Base-by-base conservation (phyloP, 2,888 invertebrate genomes). In the Monoplex corrugatus region DNA sequence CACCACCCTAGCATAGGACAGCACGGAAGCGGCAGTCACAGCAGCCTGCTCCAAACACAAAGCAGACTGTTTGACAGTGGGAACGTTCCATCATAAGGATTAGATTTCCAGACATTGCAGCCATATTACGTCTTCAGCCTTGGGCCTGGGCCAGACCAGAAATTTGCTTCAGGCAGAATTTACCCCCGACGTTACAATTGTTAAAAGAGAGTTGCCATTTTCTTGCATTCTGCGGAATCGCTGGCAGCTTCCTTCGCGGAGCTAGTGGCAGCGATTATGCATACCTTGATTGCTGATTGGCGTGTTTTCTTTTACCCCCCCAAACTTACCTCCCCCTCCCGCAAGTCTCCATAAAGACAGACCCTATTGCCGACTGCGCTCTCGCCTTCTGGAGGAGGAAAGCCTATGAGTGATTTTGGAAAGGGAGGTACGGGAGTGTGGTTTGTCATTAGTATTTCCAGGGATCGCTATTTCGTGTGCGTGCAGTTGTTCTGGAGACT, bases 171-270 rank as follows among this genome's bases (percentile, higher is more conserved):
- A 43, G 43, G 82, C 32, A 45, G 82, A 82, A 82, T 45, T 82
- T 45, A 82, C 45, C 82, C 32, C 45, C n/a, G 45, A 44, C 45
- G 84, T 84, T n/a, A 57, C 84, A 35, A 50, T 84, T 57, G 84
- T 84, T 84, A n/a, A 57, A 45, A 45, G 84, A 84, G 84, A 57
- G 50, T 57, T 84, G 84, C 50, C 84, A 84, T 57, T 84, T 84
- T 84, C 50, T 84, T 50, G 50, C 84, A 84, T 84, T 50, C 57
- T n/a, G 50, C 19, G 44, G 50, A 84, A 84, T 84, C 32, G 38
- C 50, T 38, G 32, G 83, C 45, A 44, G n/a, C n/a, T n/a, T n/a
- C 35, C 50, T 50, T 50, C n/a, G n/a, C 84, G n/a, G n/a, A 50
- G 32, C 35, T 35, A 50, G 50, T 84, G 84, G 84, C 38, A 32